phyloP scores from a whole-genome alignment of 2,113 vertebrate species.

The Gopherus flavomarginatus region DNA sequence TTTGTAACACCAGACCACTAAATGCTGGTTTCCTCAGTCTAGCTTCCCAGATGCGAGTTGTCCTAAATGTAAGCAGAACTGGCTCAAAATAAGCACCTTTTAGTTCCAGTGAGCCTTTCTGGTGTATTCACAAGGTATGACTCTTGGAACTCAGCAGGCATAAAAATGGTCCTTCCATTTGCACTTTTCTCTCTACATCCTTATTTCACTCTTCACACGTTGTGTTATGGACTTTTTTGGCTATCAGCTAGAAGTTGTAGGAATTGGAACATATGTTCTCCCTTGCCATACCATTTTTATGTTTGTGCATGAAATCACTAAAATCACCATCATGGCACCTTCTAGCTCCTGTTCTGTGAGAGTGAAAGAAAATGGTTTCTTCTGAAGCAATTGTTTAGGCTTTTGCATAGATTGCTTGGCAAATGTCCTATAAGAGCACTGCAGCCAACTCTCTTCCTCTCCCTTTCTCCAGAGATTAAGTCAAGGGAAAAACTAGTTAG shows the following conservation, averaged over 20 bases:
- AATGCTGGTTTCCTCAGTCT: not conserved
- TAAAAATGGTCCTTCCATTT: not conserved
- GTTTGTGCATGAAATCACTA: not conserved
- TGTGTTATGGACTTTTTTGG: not conserved
- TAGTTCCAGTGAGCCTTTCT: not conserved
- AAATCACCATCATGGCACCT: not conserved
- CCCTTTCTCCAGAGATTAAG: not conserved
- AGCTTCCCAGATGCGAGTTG: slow-evolving; percentile 7
- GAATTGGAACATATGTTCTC: not conserved
- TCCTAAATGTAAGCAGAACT: not conserved
- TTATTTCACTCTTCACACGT: not conserved
- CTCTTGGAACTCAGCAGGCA: not conserved
- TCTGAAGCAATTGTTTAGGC: not conserved
- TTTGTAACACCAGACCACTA: slow-evolving; percentile 3
- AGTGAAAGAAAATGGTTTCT: not conserved
- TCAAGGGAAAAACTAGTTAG: not conserved
- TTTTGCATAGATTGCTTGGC: not conserved
- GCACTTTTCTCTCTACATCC: not conserved
- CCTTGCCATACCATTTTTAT: not conserved
- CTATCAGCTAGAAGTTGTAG: not conserved
- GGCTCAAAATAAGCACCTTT: not conserved
- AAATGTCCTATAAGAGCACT: not conserved
- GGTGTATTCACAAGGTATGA: not conserved
- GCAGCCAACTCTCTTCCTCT: not conserved
- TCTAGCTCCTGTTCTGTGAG: not conserved